Conservation (phyloP, 1,140 invertebrate species). For the Mamestra configurata region DNA sequence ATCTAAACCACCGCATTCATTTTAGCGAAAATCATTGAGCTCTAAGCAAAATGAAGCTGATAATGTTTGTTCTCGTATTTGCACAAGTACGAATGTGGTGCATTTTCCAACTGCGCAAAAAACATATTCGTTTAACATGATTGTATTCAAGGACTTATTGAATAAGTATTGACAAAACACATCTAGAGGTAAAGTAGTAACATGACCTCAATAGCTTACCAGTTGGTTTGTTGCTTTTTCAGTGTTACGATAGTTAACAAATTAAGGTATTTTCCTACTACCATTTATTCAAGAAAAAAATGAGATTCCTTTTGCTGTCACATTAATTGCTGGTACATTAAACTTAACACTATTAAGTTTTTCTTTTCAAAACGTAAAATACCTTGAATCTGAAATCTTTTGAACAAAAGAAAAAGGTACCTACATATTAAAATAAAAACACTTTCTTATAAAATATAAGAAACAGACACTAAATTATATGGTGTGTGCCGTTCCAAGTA, state of each 20-base stretch:
- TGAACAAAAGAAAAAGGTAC: neutral
- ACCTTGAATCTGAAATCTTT: too few relatives aligned
- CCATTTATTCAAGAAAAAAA: too few relatives aligned
- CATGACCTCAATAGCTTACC: neutral
- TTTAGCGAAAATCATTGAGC: slow-evolving; percentile 11
- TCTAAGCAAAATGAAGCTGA: neutral
- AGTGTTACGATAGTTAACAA: neutral
- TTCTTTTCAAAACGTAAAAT: too few relatives aligned
- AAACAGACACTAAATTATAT: slow-evolving; percentile 40
- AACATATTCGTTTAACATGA: neutral
- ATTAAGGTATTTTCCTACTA: too few relatives aligned
- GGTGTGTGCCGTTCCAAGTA: slow-evolving; percentile 40
- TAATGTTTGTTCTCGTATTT: slow-evolving; percentile 6
- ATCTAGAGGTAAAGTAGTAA: too few relatives aligned
- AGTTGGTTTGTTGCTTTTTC: neutral
- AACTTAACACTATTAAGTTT: too few relatives aligned
- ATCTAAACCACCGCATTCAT: neutral
- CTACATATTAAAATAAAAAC: neutral
- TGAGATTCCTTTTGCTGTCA: too few relatives aligned
- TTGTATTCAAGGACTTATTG: slow-evolving; percentile 14
- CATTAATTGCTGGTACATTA: too few relatives aligned
- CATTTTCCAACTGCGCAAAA: slow-evolving; percentile 1
- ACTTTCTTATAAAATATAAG: slow-evolving; percentile 7
- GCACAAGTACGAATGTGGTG: neutral
- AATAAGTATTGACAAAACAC: neutral